Percentiles rank a stretch among this genome's conserved stretches.
Conservation (phyloP, 1,140 invertebrate species). For the Epicauta chinensis region DNA sequence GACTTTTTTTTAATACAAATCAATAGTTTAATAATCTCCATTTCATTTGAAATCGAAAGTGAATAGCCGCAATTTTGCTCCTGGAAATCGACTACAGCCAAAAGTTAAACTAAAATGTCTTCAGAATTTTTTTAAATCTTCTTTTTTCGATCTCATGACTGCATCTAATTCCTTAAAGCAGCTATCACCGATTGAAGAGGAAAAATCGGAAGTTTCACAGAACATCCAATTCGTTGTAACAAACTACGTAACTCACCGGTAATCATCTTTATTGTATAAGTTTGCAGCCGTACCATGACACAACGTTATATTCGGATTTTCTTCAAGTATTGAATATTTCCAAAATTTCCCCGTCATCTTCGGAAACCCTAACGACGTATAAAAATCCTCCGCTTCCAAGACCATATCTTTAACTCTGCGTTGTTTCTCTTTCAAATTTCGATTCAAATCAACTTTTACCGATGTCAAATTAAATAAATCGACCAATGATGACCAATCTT, state of each 20-base stretch:
- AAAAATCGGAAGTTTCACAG: not conserved
- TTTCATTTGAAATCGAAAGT: too few species aligned
- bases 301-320: constrained; percentile 34
- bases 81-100: too few species aligned
- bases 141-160: too few species aligned
- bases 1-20: too few species aligned
- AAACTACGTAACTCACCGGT: constrained; percentile 46
- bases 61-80: too few species aligned
- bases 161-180: too few species aligned
- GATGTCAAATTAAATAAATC: constrained; percentile 44
- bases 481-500: constrained; percentile 52
- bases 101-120: too few species aligned
- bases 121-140: too few species aligned
- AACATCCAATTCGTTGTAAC: not conserved
- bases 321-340: constrained; percentile 51
- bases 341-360: constrained; percentile 55
- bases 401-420: constrained; percentile 55
- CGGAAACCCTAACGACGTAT: constrained; percentile 54
- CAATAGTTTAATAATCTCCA: too few species aligned
- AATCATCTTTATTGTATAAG: constrained; percentile 61
- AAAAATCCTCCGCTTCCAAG: constrained; percentile 57
- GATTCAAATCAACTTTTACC: constrained; percentile 45
- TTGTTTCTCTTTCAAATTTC: constrained; percentile 47
- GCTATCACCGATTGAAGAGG: too few species aligned
- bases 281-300: constrained; percentile 65